These are phyloP conservation scores for Drosophila malerkotliana DNA, from an alignment of 1,140 invertebrate genomes.

Conservation along the genomic window DNA sequence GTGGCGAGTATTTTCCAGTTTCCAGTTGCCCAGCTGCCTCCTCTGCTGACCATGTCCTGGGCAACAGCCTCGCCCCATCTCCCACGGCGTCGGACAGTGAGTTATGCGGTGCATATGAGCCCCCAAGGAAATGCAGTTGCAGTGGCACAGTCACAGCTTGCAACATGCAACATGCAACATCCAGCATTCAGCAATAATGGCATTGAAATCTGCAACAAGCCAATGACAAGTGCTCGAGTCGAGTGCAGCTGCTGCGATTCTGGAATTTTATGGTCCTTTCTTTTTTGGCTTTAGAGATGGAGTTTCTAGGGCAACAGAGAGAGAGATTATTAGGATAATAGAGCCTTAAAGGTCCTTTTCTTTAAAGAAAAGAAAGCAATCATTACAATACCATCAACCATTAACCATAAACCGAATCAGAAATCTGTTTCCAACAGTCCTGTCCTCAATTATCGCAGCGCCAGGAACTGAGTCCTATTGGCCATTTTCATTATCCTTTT, in stretches of 20 bases:
- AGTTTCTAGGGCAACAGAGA: not conserved
- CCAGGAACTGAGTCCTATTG: not conserved
- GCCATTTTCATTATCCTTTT: constrained; percentile 32
- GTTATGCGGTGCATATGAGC: constrained; percentile 64
- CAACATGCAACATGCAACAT: constrained; percentile 1
- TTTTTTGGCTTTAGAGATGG: not conserved
- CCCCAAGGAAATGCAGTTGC: constrained; percentile 61
- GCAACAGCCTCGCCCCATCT: not conserved
- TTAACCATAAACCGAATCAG: not conserved
- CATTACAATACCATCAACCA: not conserved
- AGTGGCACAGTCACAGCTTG: constrained; percentile 10
- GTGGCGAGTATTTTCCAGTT: constrained; percentile 25
- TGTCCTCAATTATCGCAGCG: too few relatives aligned
- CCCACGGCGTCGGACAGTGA: constrained; percentile 51
- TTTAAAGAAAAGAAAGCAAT: not conserved
- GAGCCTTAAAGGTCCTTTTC: not conserved
- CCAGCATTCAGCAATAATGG: constrained; percentile 22
- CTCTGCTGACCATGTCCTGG: not conserved
- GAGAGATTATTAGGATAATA: not conserved
- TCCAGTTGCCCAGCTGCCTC: constrained; percentile 5
- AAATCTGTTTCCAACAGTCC: not conserved
- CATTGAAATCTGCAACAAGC: constrained; percentile 12
- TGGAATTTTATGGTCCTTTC: constrained; percentile 15
- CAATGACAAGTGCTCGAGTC: constrained; percentile 30
- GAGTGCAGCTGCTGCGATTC: constrained; percentile 38